Evolutionary conservation across 2,113 vertebrate genomes (phyloP).

Genomic region (Microtus ochrogaster): DNA sequence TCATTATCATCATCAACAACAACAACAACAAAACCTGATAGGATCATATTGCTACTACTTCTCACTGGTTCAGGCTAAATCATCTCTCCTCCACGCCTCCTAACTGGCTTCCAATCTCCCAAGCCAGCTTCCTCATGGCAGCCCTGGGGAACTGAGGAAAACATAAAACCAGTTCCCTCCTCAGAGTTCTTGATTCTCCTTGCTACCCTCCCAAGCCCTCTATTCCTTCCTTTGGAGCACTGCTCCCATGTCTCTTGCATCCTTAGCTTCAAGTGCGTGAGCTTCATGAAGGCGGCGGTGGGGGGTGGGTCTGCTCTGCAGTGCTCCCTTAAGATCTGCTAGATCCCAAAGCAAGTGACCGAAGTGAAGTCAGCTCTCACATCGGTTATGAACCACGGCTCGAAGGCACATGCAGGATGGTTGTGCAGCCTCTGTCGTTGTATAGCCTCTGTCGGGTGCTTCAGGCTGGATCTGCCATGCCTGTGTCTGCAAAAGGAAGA

Average conservation of each 20-base stretch:
- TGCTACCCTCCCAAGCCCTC: neutral
- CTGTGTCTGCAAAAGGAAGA: neutral
- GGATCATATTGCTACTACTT: neutral
- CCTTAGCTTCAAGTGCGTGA: neutral
- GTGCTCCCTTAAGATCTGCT: rapidly evolving
- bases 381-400: neutral
- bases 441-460: neutral
- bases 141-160: neutral
- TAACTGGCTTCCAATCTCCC: neutral
- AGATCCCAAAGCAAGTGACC: neutral
- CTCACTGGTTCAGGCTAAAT: neutral
- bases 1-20: neutral
- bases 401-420: too few species aligned
- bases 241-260: neutral
- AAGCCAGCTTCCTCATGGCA: neutral
- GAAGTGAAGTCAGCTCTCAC: neutral
- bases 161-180: neutral
- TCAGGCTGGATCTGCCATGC: neutral
- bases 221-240: neutral
- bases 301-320: neutral
- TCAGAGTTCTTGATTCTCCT: neutral
- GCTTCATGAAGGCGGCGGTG: neutral
- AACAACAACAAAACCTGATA: neutral
- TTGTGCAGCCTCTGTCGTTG: neutral
- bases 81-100: neutral